These are phyloP conservation scores for Ptilorrhoa leucosticta DNA, from an alignment of 2,113 vertebrate species.

Conservation along the genomic window DNA sequence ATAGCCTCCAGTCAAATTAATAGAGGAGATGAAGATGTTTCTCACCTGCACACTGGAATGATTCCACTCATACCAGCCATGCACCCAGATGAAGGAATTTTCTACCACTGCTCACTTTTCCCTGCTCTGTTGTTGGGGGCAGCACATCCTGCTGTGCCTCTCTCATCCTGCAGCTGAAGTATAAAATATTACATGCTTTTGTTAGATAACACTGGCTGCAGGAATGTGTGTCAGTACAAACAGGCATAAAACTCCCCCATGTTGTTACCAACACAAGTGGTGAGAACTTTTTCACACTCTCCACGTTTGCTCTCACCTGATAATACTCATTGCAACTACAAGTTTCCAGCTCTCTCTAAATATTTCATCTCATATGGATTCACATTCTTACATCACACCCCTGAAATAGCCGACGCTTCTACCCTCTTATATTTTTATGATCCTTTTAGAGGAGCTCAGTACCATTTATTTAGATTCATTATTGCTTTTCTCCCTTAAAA, in stretches of 20 bases:
- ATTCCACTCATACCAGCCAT: neutral
- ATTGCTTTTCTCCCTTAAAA: neutral
- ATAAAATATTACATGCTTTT: accelerated
- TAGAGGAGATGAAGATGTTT: neutral
- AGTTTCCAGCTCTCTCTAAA: neutral
- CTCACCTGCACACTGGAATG: neutral
- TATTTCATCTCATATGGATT: neutral
- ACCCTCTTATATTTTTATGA: neutral
- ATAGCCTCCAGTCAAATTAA: neutral
- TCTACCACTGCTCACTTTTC: neutral
- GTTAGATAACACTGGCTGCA: neutral
- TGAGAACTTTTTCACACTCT: neutral
- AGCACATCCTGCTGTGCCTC: neutral
- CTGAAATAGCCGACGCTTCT: neutral
- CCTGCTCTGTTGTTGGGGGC: neutral
- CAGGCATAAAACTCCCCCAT: accelerated
- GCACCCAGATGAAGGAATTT: neutral
- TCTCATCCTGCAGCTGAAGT: neutral
- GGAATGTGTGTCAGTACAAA: neutral
- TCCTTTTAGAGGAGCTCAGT: neutral
- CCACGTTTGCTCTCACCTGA: neutral
- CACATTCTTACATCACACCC: neutral
- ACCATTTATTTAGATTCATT: neutral
- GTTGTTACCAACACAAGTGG: neutral
- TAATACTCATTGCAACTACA: neutral